Evolutionary conservation across 2,797 vertebrate genomes (phyloP).

Genomic region (Salmo trutta): DNA sequence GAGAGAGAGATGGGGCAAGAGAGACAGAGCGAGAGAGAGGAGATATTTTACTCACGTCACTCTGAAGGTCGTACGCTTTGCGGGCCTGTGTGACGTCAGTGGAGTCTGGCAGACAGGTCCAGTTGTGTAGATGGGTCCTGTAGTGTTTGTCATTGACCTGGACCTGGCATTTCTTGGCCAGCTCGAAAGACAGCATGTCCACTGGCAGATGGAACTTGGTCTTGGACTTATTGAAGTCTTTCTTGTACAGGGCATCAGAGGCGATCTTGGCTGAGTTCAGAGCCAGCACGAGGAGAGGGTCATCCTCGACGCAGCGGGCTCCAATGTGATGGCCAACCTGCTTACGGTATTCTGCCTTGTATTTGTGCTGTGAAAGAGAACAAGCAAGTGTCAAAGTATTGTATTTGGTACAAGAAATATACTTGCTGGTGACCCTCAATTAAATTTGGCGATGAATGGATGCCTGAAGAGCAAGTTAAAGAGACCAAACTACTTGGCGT

Average conservation of each 20-base stretch:
- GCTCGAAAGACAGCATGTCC: slow-evolving; percentile 78
- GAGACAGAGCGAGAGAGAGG: background rate
- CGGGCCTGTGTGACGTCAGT: slow-evolving; percentile 84
- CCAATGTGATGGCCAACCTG: slow-evolving; percentile 87
- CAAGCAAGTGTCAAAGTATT: background rate
- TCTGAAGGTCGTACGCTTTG: slow-evolving; percentile 85
- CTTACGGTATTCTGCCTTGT: slow-evolving; percentile 84
- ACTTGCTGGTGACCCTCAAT: too few species aligned
- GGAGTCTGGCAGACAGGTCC: slow-evolving; percentile 86
- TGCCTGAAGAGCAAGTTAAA: too few species aligned
- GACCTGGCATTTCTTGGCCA: slow-evolving; percentile 82
- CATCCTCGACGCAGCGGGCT: slow-evolving; percentile 77
- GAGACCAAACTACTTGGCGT: too few species aligned
- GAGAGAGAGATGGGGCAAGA: too few species aligned
- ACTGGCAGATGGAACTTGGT: slow-evolving; percentile 80
- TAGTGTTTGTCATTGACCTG: slow-evolving; percentile 82
- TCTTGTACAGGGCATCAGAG: slow-evolving; percentile 85
- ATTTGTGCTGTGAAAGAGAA: slow-evolving; percentile 81
- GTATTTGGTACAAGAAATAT: too few species aligned
- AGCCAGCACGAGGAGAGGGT: slow-evolving; percentile 85
- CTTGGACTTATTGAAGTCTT: slow-evolving; percentile 84
- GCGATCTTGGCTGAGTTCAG: slow-evolving; percentile 86
- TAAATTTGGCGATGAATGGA: background rate
- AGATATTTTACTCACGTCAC: slow-evolving; percentile 80
- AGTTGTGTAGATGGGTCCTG: slow-evolving; percentile 78